A percentile compares a stretch with the other conserved stretches of the same genome.
Conservation (phyloP, 2,888 invertebrate genomes). For the Drosophila sordidula region DNA sequence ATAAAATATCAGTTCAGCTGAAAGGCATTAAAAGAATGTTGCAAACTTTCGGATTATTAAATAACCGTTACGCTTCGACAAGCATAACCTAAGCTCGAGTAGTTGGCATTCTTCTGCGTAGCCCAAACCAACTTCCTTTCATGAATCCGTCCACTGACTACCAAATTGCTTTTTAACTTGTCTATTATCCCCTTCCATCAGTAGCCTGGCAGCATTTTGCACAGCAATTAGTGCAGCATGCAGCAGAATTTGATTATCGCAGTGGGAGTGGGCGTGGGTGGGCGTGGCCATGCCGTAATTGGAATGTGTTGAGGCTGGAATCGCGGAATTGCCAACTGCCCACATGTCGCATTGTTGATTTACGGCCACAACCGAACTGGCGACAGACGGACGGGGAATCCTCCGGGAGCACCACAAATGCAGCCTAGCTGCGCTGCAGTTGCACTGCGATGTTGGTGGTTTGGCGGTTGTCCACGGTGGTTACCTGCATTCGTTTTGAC, state of each 20-base stretch:
- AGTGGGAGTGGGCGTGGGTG: slow-evolving; percentile 1
- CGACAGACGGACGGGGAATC: neutral
- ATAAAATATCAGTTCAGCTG: neutral
- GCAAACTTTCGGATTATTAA: slow-evolving; percentile 1
- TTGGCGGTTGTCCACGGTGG: slow-evolving; percentile 1
- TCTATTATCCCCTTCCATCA: neutral
- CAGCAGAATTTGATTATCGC: slow-evolving; percentile 44
- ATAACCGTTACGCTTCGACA: neutral
- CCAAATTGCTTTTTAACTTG: neutral
- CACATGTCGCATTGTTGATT: slow-evolving; percentile 69
- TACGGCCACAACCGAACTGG: slow-evolving; percentile 30
- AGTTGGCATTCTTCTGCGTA: neutral
- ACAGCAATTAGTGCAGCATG: slow-evolving; percentile 45
- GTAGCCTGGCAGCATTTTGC: slow-evolving; percentile 6
- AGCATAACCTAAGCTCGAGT: too few relatives aligned
- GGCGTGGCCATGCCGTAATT: slow-evolving; percentile 43
- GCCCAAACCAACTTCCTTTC: neutral
- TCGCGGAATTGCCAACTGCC: slow-evolving; percentile 40
- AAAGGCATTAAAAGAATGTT: slow-evolving; percentile 2
- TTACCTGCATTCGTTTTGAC: slow-evolving; percentile 24
- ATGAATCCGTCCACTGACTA: neutral
- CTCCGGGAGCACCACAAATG: slow-evolving; percentile 20
- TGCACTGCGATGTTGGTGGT: slow-evolving; percentile 21
- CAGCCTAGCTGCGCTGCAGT: slow-evolving; percentile 16
- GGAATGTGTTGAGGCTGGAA: slow-evolving; percentile 60